Base-by-base conservation (phyloP, 2,797 vertebrate species). In the Acridotheres tristis region DNA sequence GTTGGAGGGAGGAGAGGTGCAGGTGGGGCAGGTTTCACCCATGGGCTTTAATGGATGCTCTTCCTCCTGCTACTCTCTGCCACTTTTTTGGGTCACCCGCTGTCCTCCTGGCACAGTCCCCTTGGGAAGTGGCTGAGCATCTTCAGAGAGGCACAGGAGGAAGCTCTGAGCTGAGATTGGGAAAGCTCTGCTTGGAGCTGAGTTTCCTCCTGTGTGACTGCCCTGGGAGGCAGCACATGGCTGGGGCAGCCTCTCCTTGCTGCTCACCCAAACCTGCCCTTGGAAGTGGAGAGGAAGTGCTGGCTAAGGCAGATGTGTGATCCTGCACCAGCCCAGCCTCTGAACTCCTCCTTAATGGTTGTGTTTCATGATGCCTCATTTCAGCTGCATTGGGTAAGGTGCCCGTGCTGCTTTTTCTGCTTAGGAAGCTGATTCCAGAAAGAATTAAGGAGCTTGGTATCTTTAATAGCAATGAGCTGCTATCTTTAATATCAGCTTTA, bases 91-190 rank as follows among this genome's bases (percentile, higher is more conserved):
- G 50, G n/a, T 21, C 19, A 7, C 85, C 34, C 0, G 0, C 42
- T 27, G 27, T 62, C 19, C 48, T 54, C 29, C 48, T 29, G 0
- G 0, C n/a, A 2, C 7, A 0, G 16, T 3, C 9, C 58, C 51
- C 68, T 15, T 3, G 61, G 53, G 69, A 18, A 19, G 16, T 15
- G 32, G 22, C 27, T 34, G 79, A 15, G 26, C 59, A 3, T 51
- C 55, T 43, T 18, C 53, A 1, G 25, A 3, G 15, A 29, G 30
- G 1, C 42, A 10, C 23, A 1, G 0, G 19, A 13, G 75, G 42
- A 32, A 80, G 30, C 66, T 69, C 63, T 15, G 48, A 71, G 66
- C 76, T 23, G 61, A 42, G 65, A 1, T 0, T 18, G 51, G 32
- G 67, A 55, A 84, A 26, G 34, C 18, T 51, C 8, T 45, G 26